Conservation (phyloP, 2,797 vertebrate species). For the Morus bassanus region DNA sequence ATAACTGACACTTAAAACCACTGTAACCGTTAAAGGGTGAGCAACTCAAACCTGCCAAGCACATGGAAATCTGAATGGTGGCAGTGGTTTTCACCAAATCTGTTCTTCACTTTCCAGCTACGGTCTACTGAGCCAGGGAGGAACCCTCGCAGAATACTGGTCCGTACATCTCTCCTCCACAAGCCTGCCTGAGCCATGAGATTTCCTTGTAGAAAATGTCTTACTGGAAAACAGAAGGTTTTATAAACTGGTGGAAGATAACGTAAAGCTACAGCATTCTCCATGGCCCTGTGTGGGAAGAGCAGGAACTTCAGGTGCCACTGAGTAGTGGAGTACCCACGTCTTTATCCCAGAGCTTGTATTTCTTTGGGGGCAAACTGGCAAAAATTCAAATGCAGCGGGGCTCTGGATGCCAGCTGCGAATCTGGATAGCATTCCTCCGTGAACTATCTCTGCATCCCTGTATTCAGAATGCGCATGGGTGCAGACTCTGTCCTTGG, state of each 20-base stretch:
- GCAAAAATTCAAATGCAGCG: neutral
- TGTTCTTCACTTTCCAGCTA: neutral
- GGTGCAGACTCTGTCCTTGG: neutral
- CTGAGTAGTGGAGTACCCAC: neutral
- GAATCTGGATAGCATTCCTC: neutral
- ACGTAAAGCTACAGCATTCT: neutral
- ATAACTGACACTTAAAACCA: neutral
- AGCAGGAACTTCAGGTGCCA: neutral
- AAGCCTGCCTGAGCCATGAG: neutral
- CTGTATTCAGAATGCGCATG: neutral
- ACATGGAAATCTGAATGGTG: neutral
- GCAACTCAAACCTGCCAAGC: neutral
- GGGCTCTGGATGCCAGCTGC: neutral
- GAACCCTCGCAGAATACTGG: neutral
- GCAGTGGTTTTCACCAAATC: neutral
- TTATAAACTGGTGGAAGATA: neutral
- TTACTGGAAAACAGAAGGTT: neutral
- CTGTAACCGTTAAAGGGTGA: neutral
- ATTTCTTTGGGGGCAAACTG: neutral
- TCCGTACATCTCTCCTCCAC: neutral
- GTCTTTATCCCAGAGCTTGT: neutral
- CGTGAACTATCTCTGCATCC: neutral
- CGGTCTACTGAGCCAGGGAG: neutral
- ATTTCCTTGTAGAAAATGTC: neutral
- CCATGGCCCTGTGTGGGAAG: fast-evolving